Conservation (phyloP, 2,888 invertebrate genomes). For the Thereva unica region DNA sequence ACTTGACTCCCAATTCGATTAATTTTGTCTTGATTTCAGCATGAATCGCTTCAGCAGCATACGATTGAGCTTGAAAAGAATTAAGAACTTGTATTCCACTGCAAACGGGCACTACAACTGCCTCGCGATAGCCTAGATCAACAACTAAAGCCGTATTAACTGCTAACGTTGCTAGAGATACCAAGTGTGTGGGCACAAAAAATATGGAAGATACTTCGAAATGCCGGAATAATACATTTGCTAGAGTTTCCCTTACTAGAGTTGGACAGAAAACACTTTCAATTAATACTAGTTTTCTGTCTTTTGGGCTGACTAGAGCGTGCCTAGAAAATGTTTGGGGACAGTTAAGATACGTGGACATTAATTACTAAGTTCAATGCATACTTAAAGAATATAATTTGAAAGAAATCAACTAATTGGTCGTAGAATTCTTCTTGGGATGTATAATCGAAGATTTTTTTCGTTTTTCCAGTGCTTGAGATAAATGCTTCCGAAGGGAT, state of each 20-base stretch:
- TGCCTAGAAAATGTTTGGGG: conserved; percentile 64
- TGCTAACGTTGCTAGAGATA: conserved; percentile 82
- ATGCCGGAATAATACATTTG: conserved; percentile 88
- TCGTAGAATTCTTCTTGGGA: conserved; percentile 76
- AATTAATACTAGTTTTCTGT: conserved; percentile 86
- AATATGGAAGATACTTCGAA: conserved; percentile 85
- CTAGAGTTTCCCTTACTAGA: conserved; percentile 81
- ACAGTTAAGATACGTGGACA: conserved; percentile 13
- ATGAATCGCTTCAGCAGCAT: conserved; percentile 75
- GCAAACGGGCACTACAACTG: conserved; percentile 80
- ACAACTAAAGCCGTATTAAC: conserved; percentile 80
- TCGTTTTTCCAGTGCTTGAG: conserved; percentile 64
- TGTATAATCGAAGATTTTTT: conserved; percentile 68
- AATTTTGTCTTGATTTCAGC: conserved; percentile 63
- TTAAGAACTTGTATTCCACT: conserved; percentile 84
- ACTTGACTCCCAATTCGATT: conserved; percentile 58
- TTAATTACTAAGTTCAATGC: conserved; percentile 1
- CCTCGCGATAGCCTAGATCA: conserved; percentile 86
- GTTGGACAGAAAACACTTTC: conserved; percentile 87
- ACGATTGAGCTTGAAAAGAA: conserved; percentile 80
- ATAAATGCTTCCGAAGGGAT: conserved; percentile 77
- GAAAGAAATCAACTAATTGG: conserved; percentile 84
- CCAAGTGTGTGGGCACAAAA: conserved; percentile 84
- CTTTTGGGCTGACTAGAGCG: conserved; percentile 89
- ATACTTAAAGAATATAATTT: conserved; percentile 85